Evolutionary conservation across 1,140 invertebrate species (phyloP), one percentile per base, ranked within the genome.

Genomic region (Pogonognathellus flavescens): DNA sequence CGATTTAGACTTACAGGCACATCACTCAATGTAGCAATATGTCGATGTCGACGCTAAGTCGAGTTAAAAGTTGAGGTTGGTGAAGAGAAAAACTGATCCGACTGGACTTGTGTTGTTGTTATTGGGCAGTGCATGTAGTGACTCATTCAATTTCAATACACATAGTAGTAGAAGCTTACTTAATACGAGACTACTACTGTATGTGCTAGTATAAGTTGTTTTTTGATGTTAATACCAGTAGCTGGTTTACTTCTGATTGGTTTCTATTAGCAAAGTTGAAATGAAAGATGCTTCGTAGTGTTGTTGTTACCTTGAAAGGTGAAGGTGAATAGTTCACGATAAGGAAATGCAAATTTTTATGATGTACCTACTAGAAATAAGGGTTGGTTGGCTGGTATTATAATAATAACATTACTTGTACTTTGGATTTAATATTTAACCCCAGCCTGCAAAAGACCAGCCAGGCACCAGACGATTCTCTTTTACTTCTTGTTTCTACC

Each of bases 271-370:
- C 62, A 66, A 66, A 66, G 62, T 66, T 66, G 62, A 66, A 66
- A 66, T 66, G 20, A 66, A 25, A 66, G 62, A 66, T 66, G 62
- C 13, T 60, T n/a, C 22, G 62, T 66, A 11, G 62, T 20, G 10
- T 10, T 31, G 2, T 22, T 53, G 72, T 57, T 82, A 82, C 80
- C 76, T 85, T 85, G 80, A 85, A 82, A 85, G 76, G 84, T 85
- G 84, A 85, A 85, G 84, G 84, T 85, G 50, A 85, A 85, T 85
- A 85, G 84, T 85, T 81, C 84, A 85, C 18, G 25, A 31, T 83
- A 14, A 66, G 62, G 62, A 66, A 66, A 66, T 66, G 62, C 20
- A 41, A 41, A 41, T 41, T 41, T 41, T 41, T 6, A 41, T 41
- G 31, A 1, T 41, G 31, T 41, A 41, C 31, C 31, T 41, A 41